These are phyloP conservation scores for Lucinisca nassula DNA, from an alignment of 2,888 invertebrate genomes.

Conservation along the genomic window DNA sequence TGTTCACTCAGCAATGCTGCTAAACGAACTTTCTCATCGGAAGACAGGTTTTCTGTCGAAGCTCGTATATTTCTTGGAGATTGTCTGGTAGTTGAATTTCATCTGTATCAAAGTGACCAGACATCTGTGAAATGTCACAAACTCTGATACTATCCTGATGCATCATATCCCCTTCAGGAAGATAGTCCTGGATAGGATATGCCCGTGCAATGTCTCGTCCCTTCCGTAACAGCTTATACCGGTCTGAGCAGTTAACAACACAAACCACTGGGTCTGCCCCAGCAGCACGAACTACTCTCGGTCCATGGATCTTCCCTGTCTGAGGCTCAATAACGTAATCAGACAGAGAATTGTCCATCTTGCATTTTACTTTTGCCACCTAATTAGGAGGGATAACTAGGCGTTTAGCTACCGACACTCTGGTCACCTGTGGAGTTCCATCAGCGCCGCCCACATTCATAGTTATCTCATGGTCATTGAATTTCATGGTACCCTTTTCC, in stretches of 20 bases:
- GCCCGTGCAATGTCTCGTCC: neutral
- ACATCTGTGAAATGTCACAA: neutral
- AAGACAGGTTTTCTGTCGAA: conserved; percentile 2
- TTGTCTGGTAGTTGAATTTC: neutral
- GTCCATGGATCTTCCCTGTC: neutral
- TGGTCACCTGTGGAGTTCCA: neutral
- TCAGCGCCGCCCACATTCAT: neutral
- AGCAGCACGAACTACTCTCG: neutral
- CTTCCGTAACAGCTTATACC: neutral
- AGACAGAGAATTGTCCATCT: neutral
- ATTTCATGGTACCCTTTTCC: neutral
- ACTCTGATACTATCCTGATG: neutral
- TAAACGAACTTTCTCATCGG: neutral
- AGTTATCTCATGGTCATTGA: neutral
- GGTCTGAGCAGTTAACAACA: neutral
- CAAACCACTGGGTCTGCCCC: neutral
- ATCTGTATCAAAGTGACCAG: neutral
- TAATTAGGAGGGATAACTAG: neutral
- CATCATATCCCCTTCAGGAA: neutral
- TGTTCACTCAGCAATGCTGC: conserved; percentile 10
- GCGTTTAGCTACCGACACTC: neutral
- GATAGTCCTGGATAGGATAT: neutral
- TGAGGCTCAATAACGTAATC: neutral
- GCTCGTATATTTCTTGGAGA: neutral
- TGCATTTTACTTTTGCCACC: neutral